Base-by-base conservation (phyloP, 1,140 invertebrate genomes). In the Tribolium castaneum region DNA sequence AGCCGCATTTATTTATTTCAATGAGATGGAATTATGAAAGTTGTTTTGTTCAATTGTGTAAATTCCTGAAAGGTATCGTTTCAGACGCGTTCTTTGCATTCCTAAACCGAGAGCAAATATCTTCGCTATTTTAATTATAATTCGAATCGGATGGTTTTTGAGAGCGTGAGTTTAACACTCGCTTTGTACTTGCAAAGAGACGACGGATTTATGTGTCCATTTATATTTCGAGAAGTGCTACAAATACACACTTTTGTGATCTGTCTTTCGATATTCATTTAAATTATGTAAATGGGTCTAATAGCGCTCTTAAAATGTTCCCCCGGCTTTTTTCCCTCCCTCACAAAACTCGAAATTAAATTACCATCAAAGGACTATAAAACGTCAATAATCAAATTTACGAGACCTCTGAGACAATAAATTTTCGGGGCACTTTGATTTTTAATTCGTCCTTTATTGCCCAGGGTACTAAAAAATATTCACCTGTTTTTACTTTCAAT, bases 361-460 rank as follows among this genome's bases (percentile, higher is more conserved):
- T 59, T 25, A 59, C 54, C 54, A 59, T 59, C 54, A 59, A 59
- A 59, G 54, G 54, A 59, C 54, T n/a, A 45, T 45, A 45, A 45
- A 45, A 45, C 9, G 22, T 25, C 22, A 19, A 19, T 59, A 59
- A 59, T 59, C 19, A 3, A 59, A 59, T 59, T 59, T 59, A 59
- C 54, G 54, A 59, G 13, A 2, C 14, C 14, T n/a, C 6, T 22
- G 54, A 59, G 54, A 25, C 19, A 59, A 59, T 59, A 59, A 59
- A 59, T 22, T 56, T 56, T 14, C 6, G 52, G 16, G 7, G 54
- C 14, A 22, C 54, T 19, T 59, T 22, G 54, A 59, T 59, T 59
- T 10, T 25, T 59, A 25, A 59, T 59, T 56, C 16, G 16, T 16
- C 13, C 7, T 59, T 59, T 59, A 59, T 59, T 59, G 54, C n/a